phyloP scores from a whole-genome alignment of 2,113 vertebrate species.

The Alces alces region DNA sequence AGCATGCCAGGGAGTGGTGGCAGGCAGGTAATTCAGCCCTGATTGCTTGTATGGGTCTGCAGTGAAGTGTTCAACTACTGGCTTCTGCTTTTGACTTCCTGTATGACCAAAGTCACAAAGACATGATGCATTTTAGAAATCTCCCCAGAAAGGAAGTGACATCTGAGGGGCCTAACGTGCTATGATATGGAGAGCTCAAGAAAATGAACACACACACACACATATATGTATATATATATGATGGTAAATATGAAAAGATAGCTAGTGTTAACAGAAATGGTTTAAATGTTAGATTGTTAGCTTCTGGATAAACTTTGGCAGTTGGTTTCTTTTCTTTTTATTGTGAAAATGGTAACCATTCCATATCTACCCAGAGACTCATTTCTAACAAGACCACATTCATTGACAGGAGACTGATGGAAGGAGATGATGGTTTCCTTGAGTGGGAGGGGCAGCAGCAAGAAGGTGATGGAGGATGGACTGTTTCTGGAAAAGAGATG shows the following conservation, averaged over 20 bases:
- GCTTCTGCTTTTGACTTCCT: neutral
- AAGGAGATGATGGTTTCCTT: neutral
- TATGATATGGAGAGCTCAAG: neutral
- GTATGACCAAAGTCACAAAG: neutral
- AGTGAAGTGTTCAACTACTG: neutral
- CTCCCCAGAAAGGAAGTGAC: neutral
- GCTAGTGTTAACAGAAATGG: neutral
- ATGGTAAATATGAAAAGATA: neutral
- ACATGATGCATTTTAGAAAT: neutral
- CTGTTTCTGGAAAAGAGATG: slow-evolving; percentile 1
- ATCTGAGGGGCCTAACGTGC: neutral
- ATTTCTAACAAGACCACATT: neutral
- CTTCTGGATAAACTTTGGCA: slow-evolving; percentile 13
- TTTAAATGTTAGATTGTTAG: slow-evolving; percentile 18
- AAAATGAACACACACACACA: neutral
- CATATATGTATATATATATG: neutral
- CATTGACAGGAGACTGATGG: neutral
- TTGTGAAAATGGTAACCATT: slow-evolving; percentile 29
- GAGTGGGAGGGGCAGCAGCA: neutral
- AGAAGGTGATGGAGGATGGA: neutral
- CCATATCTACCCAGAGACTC: neutral
- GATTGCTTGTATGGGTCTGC: neutral
- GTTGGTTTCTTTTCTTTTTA: neutral
- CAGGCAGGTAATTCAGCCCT: neutral
- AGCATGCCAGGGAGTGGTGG: neutral